Conservation (phyloP, 2,888 invertebrate species). For the Clepsis dumicolana region DNA sequence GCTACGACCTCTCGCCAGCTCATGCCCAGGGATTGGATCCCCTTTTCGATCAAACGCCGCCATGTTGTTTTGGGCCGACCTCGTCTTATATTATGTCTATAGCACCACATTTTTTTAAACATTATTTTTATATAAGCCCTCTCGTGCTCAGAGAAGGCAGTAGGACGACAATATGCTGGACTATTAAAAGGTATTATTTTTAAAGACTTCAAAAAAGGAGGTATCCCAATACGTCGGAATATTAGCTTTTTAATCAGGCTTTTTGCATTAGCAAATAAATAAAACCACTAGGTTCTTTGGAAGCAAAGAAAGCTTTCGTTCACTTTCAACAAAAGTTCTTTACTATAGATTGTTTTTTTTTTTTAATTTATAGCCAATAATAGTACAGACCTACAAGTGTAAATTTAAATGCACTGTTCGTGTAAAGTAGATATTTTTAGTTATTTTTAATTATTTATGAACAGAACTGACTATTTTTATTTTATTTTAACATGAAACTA, state of each 20-base stretch:
- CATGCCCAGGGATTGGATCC: too few species aligned
- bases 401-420: neutral
- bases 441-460: constrained; percentile 11
- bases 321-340: constrained; percentile 21
- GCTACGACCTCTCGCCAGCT: too few species aligned
- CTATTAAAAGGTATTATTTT: too few species aligned
- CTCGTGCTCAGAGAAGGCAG: too few species aligned
- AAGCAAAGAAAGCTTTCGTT: constrained; percentile 18
- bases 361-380: neutral
- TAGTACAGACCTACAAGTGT: neutral
- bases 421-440: constrained; percentile 25
- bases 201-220: too few species aligned
- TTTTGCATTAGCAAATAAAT: constrained; percentile 5
- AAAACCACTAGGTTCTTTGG: constrained; percentile 11
- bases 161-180: too few species aligned
- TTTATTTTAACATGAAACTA: neutral
- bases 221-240: too few species aligned
- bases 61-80: too few species aligned
- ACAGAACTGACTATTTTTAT: constrained; percentile 25
- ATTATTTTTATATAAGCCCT: too few species aligned
- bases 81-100: too few species aligned
- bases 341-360: neutral
- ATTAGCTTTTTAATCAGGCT: constrained; percentile 1
- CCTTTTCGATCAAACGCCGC: too few species aligned
- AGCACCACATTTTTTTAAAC: neutral